These are phyloP conservation scores for Geotrupes spiniger DNA, from an alignment of 2,888 invertebrate species.

Conservation along the genomic window DNA sequence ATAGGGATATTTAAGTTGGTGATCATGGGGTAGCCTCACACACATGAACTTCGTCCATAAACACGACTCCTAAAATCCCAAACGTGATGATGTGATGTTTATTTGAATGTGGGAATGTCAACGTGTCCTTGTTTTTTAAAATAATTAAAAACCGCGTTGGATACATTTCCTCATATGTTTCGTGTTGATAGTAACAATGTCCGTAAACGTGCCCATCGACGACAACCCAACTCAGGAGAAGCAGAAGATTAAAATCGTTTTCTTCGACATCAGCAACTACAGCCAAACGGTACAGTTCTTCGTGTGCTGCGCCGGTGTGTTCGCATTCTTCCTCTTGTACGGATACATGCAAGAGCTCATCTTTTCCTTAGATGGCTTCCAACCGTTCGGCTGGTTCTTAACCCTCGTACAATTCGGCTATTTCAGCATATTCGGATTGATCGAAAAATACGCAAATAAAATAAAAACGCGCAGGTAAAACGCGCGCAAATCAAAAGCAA, in stretches of 20 bases:
- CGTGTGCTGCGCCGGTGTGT: constrained; percentile 75
- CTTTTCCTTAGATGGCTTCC: constrained; percentile 85
- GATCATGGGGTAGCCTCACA: too few species aligned
- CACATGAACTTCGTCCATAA: too few species aligned
- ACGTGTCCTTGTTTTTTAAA: too few species aligned
- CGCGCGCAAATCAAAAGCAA: not conserved
- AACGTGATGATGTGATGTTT: too few species aligned
- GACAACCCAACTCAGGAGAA: constrained; percentile 36
- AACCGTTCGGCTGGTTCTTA: constrained; percentile 87
- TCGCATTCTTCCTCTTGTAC: constrained; percentile 84
- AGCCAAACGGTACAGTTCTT: constrained; percentile 70
- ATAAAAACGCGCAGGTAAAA: constrained; percentile 23
- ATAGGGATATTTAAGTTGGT: too few species aligned
- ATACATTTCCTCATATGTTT: too few species aligned
- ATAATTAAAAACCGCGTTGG: too few species aligned
- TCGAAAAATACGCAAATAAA: constrained; percentile 59
- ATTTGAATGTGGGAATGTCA: too few species aligned
- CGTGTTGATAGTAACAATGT: constrained; percentile 22
- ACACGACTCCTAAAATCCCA: too few species aligned
- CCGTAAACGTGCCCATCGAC: constrained; percentile 26
- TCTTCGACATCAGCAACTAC: constrained; percentile 68
- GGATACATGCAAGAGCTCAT: constrained; percentile 91
- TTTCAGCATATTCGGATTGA: constrained; percentile 76
- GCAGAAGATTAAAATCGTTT: constrained; percentile 64
- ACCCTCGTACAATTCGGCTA: constrained; percentile 89